Conservation (phyloP, 1,140 invertebrate species). For the Hylaeus volcanicus region DNA sequence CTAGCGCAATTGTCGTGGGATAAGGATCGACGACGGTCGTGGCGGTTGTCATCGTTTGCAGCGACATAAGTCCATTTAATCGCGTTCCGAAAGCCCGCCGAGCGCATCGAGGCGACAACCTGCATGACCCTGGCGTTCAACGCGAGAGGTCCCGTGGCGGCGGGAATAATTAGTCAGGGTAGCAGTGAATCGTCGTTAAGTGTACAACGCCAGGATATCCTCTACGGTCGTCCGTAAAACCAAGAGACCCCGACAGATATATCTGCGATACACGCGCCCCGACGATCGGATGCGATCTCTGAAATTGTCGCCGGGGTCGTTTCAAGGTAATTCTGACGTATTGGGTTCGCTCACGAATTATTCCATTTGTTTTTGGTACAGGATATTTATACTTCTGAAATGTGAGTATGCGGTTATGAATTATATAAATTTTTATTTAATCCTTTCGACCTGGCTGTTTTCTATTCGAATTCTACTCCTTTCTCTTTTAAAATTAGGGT, state of each 20-base stretch:
- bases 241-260: constrained; percentile 7
- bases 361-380: no score
- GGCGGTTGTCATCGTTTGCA: constrained; percentile 58
- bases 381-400: no score
- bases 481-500: no score
- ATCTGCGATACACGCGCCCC: not conserved
- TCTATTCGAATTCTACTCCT: no score
- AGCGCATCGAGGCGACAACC: constrained; percentile 74
- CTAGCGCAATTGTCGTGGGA: constrained; percentile 20
- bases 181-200: constrained; percentile 70
- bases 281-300: not conserved
- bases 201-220: constrained; percentile 72
- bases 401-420: no score
- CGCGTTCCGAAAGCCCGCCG: constrained; percentile 70
- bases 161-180: constrained; percentile 72
- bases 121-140: constrained; percentile 54
- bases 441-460: no score
- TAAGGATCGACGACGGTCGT: constrained; percentile 54
- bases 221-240: constrained; percentile 57
- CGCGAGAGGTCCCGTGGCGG: constrained; percentile 30
- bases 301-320: not conserved
- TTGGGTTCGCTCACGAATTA: no score
- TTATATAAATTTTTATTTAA: no score
- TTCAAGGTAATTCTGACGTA: not conserved
- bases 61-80: constrained; percentile 66